These are phyloP conservation scores for Eunapius fragilis DNA, from an alignment of 37 sponge, comb jelly and placozoan species.

Conservation along the genomic window DNA sequence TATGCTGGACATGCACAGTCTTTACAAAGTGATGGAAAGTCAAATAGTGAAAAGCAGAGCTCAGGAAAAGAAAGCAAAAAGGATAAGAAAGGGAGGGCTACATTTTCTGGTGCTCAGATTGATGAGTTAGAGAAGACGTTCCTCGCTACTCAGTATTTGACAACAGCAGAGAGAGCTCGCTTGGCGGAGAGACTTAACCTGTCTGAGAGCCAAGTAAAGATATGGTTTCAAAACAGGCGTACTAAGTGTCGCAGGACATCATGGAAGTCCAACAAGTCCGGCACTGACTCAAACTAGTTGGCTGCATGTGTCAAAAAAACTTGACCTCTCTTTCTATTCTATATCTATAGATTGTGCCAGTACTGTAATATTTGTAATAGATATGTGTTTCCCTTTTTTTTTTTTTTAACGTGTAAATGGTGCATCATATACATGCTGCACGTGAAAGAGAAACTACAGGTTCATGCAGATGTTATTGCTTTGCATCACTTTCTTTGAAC, in stretches of 20 bases:
- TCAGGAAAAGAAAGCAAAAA: constrained; percentile 44
- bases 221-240: constrained; percentile 86
- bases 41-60: neutral
- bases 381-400: constrained; percentile 6
- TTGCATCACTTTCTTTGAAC: neutral
- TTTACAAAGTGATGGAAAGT: neutral
- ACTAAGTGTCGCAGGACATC: constrained; percentile 82
- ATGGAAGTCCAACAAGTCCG: constrained; percentile 57
- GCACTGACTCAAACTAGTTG: neutral
- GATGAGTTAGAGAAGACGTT: constrained; percentile 87
- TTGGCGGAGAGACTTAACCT: constrained; percentile 69
- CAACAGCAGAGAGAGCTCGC: constrained; percentile 64
- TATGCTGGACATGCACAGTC: constrained; percentile 11
- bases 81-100: constrained; percentile 74
- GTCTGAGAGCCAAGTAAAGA: constrained; percentile 82
- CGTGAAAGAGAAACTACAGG: neutral
- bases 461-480: neutral
- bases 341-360: neutral
- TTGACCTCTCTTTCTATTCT: neutral
- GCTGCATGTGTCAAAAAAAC: neutral
- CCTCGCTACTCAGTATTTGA: constrained; percentile 71
- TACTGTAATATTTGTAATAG: neutral
- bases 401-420: neutral
- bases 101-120: constrained; percentile 78
- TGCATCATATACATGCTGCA: neutral